Evolutionary conservation across 1,140 invertebrate species (phyloP).

Genomic region (Glossosoma conforme): DNA sequence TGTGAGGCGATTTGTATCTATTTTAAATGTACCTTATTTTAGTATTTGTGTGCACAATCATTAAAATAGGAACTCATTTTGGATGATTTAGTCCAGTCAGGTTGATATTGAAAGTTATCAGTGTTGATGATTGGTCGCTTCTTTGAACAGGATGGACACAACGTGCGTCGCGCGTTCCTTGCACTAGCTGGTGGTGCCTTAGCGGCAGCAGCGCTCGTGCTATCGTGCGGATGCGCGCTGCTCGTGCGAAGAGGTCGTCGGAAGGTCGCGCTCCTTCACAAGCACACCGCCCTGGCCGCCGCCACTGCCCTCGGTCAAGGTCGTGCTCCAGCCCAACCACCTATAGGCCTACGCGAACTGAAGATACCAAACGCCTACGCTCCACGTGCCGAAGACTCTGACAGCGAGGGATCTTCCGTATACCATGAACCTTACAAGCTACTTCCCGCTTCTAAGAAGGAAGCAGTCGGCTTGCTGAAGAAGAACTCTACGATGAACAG

Average conservation of each 20-base stretch:
- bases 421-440: constrained; percentile 62
- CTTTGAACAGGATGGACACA: too few species aligned
- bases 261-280: constrained; percentile 62
- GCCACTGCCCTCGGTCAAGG: constrained; percentile 35
- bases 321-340: constrained; percentile 48
- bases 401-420: constrained; percentile 54
- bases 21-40: too few species aligned
- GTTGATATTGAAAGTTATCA: too few species aligned
- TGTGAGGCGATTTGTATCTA: too few species aligned
- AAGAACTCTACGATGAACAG: too few species aligned
- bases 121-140: constrained; percentile 63
- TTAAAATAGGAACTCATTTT: too few species aligned
- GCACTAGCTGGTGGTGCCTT: constrained; percentile 75
- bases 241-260: constrained; percentile 66
- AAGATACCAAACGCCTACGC: constrained; percentile 44
- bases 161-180: constrained; percentile 65
- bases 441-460: constrained; percentile 46
- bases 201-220: constrained; percentile 63
- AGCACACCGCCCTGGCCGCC: constrained; percentile 54
- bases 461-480: too few species aligned
- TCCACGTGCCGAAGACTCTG: constrained; percentile 44
- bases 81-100: too few species aligned
- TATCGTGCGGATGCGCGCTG: constrained; percentile 64
- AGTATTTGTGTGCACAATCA: too few species aligned
- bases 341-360: constrained; percentile 64